These are phyloP conservation scores for Hoplodrina ambigua DNA, from an alignment of 2,888 invertebrate species.

Conservation along the genomic window DNA sequence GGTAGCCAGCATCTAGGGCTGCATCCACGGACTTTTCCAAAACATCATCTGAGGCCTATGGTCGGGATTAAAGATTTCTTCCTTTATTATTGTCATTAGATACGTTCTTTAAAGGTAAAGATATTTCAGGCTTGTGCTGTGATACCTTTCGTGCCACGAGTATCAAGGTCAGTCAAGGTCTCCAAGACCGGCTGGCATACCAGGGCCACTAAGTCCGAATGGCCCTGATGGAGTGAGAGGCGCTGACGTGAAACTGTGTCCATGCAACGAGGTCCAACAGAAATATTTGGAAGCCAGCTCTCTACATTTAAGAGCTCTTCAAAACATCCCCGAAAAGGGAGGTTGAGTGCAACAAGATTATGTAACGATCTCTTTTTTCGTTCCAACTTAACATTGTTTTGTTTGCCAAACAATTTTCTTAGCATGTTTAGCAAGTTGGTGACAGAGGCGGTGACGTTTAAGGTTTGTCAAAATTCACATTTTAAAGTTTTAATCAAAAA, in stretches of 20 bases:
- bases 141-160: neutral
- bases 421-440: constrained; percentile 7
- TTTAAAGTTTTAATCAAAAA: neutral
- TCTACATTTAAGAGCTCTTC: too few species aligned
- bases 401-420: neutral
- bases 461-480: constrained; percentile 38
- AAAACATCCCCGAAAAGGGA: too few species aligned
- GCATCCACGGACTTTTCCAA: constrained; percentile 92
- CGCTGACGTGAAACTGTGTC: neutral
- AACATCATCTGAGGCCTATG: constrained; percentile 92
- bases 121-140: neutral
- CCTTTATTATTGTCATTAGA: too few species aligned
- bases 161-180: neutral
- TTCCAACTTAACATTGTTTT: neutral
- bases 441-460: constrained; percentile 27
- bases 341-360: neutral
- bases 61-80: neutral
- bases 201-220: neutral
- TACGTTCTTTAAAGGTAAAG: too few species aligned
- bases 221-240: neutral
- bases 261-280: too few species aligned
- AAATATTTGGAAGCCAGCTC: too few species aligned
- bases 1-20: constrained; percentile 94
- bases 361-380: neutral
- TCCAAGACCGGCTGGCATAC: neutral